Evolutionary conservation across 1,140 invertebrate species (phyloP), one percentile per base, ranked within the genome.

Genomic region (Eumaeus atala): DNA sequence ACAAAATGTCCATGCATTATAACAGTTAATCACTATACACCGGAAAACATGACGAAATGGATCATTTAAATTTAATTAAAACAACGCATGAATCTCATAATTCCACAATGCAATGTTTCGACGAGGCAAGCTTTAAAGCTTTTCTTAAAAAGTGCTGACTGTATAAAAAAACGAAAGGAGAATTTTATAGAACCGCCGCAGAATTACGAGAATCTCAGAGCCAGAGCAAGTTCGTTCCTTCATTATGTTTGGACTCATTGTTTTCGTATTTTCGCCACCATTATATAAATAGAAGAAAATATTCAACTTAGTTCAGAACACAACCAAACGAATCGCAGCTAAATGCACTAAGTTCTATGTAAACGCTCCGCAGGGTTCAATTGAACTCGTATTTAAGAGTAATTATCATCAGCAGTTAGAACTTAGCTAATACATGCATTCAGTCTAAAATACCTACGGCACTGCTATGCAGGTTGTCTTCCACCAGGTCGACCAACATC

Each of bases 151-250:
- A 58, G 54, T 58, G 53, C 56, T 63, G 58, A 61, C 44, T 34
- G 54, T 53, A 62, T 55, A 59, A 67, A 63, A 63, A 63, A 64
- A 17, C 50, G 51, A 48, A 34, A 40, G 52, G 21, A 28, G 44
- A 57, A 64, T 61, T 64, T 58, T 48, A 53, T 55, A 64, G 52
- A 59, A 47, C 49, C 44, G 47, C 44, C 54, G 50, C 49, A 58
- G 57, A 42, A 54, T 64, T 61, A 59, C 56, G 51, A 48, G 38
- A 34, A 53, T 49, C 54, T 18, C 44, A 42, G 16, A 12, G 38
- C 16, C 9, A 48, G 42, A 34, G 9, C 8, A 59, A 36, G 49
- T 63, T 59, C 53, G 38, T 51, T 53, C 47, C 36, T 63, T 48
- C 51, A 28, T 61, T 50, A 58, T 57, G 55, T 54, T 61, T 57